Evolutionary conservation across 2,797 vertebrate genomes (phyloP).

Genomic region (Macropus fuliginosus): DNA sequence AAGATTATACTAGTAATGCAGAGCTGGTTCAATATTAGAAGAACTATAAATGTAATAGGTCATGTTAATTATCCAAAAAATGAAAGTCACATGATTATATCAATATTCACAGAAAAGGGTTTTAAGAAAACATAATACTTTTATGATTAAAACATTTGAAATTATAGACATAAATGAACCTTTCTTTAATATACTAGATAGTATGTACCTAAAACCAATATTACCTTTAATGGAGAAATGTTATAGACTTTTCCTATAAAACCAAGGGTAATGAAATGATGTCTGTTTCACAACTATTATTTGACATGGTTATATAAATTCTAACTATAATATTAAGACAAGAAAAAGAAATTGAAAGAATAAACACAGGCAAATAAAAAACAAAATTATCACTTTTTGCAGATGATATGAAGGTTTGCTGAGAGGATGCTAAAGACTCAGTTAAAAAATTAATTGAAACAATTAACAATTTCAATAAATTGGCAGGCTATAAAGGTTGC

Average conservation of each 20-base stretch:
- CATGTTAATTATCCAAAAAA: not conserved
- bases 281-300: too few relatives aligned
- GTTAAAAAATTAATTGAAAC: too few relatives aligned
- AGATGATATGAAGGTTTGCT: too few relatives aligned
- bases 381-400: too few relatives aligned
- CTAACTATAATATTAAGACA: too few relatives aligned
- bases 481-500: not conserved
- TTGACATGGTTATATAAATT: too few relatives aligned
- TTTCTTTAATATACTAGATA: not conserved
- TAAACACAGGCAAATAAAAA: too few relatives aligned
- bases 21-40: not conserved
- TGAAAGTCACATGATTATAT: not conserved
- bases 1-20: not conserved
- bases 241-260: not conserved
- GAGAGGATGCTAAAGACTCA: too few relatives aligned
- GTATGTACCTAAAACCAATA: not conserved
- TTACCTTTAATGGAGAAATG: not conserved
- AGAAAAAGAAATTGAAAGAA: too few relatives aligned
- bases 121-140: not conserved
- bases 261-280: not conserved
- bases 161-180: not conserved
- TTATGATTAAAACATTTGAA: not conserved
- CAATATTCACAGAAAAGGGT: not conserved
- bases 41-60: not conserved
- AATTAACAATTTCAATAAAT: not conserved